phyloP scores from a whole-genome alignment of 2,888 invertebrate species.

The Cephus pygmeus region DNA sequence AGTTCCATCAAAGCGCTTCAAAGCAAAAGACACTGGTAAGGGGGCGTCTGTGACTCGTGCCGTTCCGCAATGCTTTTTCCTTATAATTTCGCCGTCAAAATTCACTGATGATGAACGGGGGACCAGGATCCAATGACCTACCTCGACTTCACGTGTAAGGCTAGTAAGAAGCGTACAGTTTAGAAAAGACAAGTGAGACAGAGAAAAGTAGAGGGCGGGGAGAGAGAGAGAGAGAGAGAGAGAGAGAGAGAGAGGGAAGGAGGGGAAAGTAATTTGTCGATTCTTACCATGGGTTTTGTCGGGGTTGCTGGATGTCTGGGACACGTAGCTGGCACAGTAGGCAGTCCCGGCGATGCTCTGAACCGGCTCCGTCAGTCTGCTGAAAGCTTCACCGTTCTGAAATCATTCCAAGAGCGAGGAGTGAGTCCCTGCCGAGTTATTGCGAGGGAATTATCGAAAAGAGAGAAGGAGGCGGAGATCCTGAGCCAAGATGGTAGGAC shows the following conservation, averaged over 20 bases:
- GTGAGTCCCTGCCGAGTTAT: neutral
- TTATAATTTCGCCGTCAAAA: neutral
- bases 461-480: neutral
- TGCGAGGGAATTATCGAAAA: neutral
- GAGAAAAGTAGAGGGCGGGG: neutral
- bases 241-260: neutral
- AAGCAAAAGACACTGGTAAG: constrained; percentile 5
- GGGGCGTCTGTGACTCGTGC: neutral
- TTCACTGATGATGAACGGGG: neutral
- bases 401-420: constrained; percentile 21
- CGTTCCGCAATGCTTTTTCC: neutral
- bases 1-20: constrained; percentile 22
- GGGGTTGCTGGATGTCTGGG: constrained; percentile 31
- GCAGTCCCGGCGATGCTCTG: constrained; percentile 34
- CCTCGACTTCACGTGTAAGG: neutral
- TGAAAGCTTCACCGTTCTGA: constrained; percentile 49
- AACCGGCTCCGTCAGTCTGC: constrained; percentile 44
- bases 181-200: neutral
- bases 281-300: constrained; percentile 37
- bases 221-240: neutral
- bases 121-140: neutral
- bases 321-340: constrained; percentile 44
- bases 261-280: neutral
- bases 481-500: neutral
- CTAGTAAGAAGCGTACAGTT: no score